Base-by-base conservation (phyloP, 2,888 invertebrate genomes). In the Lepas anatifera region DNA sequence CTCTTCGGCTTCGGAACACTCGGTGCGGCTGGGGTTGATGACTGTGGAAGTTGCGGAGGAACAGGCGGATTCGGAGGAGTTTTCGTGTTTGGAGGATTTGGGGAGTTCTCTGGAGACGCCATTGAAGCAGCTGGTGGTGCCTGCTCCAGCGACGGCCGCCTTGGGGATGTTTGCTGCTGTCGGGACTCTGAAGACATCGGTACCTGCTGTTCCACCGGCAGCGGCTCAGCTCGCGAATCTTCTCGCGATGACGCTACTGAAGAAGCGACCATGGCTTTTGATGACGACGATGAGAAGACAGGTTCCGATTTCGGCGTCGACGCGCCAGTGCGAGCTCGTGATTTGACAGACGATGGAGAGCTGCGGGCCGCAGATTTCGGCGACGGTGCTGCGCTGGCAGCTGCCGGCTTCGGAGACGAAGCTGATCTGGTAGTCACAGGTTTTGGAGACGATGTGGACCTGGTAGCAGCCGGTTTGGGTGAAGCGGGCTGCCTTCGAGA, bases 11-110 rank as follows among this genome's bases (percentile, higher is more conserved):
- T n/a, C n/a, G n/a, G n/a, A n/a, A n/a, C 27, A 37, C 3, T 58
- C 58, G n/a, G 67, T 68, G 27, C 68, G 50, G 66, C 68, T 69
- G 63, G 68, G 70, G 22, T 68, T 66, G 37, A 71, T 71, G 63
- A 70, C 73, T 67, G 70, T 68, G 29, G 70, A 50, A n/a, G n/a
- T n/a, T n/a, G n/a, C n/a, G 25, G 71, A 70, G 67, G 69, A 69
- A 22, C 69, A 22, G 63, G 64, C 66, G 13, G 50, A 41, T 41
- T 29, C 43, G 18, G 69, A 25, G 43, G 69, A 37, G 43, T n/a
- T n/a, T n/a, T n/a, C n/a, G 63, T 27, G 41, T 37, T 29, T n/a
- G 43, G 1, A n/a, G 32, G 32, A 32, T 6, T 6, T 18, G 10
- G 43, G 43, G 18, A 16, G 18, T 46, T 22, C 22, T 46, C 46